Base-by-base conservation (phyloP, 2,113 vertebrate genomes). In the Gambusia affinis region DNA sequence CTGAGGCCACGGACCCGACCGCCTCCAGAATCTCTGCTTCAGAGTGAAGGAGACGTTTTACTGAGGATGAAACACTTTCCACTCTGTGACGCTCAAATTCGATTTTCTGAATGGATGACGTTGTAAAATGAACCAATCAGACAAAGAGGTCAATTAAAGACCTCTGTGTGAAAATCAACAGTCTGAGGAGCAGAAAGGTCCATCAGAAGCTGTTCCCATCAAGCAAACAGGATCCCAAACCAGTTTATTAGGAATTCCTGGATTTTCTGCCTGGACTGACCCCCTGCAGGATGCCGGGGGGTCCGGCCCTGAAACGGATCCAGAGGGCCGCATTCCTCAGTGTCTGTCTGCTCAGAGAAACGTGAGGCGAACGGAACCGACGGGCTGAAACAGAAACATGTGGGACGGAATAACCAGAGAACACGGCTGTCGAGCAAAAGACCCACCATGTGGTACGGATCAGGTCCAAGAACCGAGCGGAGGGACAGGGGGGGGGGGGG, bases 321-420 rank as follows among this genome's bases (percentile, higher is more conserved):
- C 17, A 31, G 60, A 7, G 19, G 37, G 47, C 15, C n/a, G 12
- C 28, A 28, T 37, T 60, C 27, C 51, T 57, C 27, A 14, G 35
- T 17, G 47, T 28, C 51, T 42, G 70, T 31, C 31, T 29, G 29
- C 19, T 44, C 27, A 57, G 10, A 60, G 31, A 33, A 29, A 24
- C 44, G 29, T 51, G 67, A 67, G 67, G 37, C 17, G 31, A 37
- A 47, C 6, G 17, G 12, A 12, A 54, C 29, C 4, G 33, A 78
- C 31, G 0, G 14, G 27, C 47, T 3, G 0, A 10, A 72, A 47
- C 64, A 68, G 17, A 70, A 73, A 57, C 68, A 62, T 2, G 24
- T 78, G 81, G 37, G 76, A 73, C 33, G n/a, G 75, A 84, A 81
- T 72, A 72, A 73, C 67, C 81, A 62, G 60, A 61, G 39, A 28